phyloP scores from a whole-genome alignment of 1,140 invertebrate genomes.

The Drosophila subobscura region DNA sequence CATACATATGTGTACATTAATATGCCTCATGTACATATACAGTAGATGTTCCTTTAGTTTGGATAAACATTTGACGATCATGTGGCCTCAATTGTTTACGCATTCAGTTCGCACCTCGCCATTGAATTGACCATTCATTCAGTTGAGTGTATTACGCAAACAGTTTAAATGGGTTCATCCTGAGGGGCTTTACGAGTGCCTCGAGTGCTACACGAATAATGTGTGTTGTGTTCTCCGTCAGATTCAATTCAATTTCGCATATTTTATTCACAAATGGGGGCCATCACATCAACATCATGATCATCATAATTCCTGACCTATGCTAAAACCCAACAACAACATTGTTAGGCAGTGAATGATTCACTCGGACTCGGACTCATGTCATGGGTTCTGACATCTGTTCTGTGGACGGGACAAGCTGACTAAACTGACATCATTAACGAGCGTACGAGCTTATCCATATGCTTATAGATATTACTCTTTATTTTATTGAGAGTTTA shows the following conservation, averaged over 20 bases:
- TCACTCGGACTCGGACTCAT: conserved; percentile 5
- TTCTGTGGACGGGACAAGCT: background rate
- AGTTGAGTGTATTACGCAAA: conserved; percentile 46
- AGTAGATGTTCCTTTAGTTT: conserved; percentile 12
- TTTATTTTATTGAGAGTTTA: conserved; percentile 14
- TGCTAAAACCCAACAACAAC: conserved; percentile 21
- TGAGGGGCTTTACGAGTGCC: conserved; percentile 29
- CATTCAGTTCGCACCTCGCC: conserved; percentile 46
- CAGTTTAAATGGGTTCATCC: conserved; percentile 46
- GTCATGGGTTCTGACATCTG: conserved; percentile 14
- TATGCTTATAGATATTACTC: conserved; percentile 15
- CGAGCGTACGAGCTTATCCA: too few relatives aligned
- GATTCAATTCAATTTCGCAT: conserved; percentile 44
- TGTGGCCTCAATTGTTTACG: conserved; percentile 40
- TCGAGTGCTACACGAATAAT: conserved; percentile 36
- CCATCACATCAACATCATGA: background rate
- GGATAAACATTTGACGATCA: conserved; percentile 17
- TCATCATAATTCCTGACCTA: conserved; percentile 44
- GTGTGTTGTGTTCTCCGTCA: conserved; percentile 29
- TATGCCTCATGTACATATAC: background rate
- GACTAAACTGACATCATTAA: conserved; percentile 29
- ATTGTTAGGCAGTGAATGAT: conserved; percentile 2
- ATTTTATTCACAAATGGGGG: conserved; percentile 23
- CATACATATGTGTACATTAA: too few relatives aligned
- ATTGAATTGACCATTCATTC: conserved; percentile 44